Conservation (phyloP, 1,140 invertebrate genomes). For the Lepidostoma basale region DNA sequence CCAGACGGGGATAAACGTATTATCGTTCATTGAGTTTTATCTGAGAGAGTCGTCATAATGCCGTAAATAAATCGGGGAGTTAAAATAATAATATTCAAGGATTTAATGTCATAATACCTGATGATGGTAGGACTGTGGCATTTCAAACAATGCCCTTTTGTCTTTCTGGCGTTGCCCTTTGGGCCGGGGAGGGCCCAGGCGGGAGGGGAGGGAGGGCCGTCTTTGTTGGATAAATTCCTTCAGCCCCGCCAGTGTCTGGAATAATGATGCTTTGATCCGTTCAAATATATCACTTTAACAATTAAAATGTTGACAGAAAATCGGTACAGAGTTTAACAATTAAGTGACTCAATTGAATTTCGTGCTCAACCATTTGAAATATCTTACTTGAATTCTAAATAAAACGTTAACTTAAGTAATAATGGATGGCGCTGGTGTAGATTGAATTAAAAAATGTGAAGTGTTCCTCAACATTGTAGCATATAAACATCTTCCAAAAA, state of each 20-base stretch:
- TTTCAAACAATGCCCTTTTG: conserved; percentile 45
- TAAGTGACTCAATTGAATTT: no score
- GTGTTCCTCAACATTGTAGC: no score
- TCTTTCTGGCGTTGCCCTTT: conserved; percentile 42
- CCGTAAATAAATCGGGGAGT: no score
- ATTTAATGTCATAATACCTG: conserved; percentile 10
- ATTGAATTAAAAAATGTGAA: no score
- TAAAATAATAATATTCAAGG: background rate
- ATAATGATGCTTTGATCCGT: conserved; percentile 38
- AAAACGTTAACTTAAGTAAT: no score
- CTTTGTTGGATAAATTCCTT: conserved; percentile 38
- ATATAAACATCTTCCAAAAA: no score
- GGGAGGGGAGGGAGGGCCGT: conserved; percentile 14
- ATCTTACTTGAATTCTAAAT: no score
- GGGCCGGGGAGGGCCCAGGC: conserved; percentile 1
- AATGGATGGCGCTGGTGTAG: no score
- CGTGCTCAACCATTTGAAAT: no score
- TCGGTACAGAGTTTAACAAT: background rate
- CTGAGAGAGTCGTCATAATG: no score
- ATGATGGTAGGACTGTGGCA: conserved; percentile 34
- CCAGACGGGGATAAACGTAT: no score
- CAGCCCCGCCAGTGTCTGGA: background rate
- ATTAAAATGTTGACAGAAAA: conserved; percentile 6
- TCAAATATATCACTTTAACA: conserved; percentile 38
- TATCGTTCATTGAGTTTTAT: no score